Evolutionary conservation across 2,113 vertebrate genomes (phyloP).

Genomic region (Sus scrofa): T2T-Sscrofa CM000814.6:15182501-15183000

Average conservation of each 20-base stretch:
- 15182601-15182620: background rate
- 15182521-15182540: background rate
- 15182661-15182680: background rate
- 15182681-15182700: background rate
- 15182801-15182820: accelerated
- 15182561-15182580: background rate
- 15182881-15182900: background rate
- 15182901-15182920: too few relatives aligned
- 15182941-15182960: background rate
- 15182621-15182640: background rate
- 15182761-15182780: background rate
- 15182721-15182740: background rate
- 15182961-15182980: background rate
- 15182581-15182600: background rate
- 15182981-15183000: background rate
- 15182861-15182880: background rate
- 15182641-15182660: background rate
- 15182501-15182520: background rate
- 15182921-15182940: background rate
- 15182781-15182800: background rate
- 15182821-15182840: background rate
- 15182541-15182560: background rate
- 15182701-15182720: background rate
- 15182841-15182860: background rate
- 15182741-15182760: background rate